phyloP scores from a whole-genome alignment of 92 coral and sea anemone genomes.

The Anthopleura xanthogrammica region DNA sequence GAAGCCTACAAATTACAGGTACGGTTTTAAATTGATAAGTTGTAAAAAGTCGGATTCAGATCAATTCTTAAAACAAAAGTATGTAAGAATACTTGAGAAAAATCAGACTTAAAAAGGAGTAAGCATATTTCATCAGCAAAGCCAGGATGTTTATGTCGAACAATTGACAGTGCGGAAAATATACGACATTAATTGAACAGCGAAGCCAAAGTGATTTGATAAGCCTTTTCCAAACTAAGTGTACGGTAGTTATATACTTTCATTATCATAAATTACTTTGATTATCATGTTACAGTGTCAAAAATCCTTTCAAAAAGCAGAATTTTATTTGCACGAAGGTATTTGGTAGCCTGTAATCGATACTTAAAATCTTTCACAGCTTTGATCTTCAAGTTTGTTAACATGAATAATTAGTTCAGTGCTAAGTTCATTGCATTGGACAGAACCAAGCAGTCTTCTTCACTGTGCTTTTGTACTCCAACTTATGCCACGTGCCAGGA shows the following conservation, averaged over 20 bases:
- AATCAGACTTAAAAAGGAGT: background rate
- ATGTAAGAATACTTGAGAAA: background rate
- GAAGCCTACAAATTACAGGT: conserved; percentile 56
- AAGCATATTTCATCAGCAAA: background rate
- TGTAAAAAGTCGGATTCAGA: background rate
- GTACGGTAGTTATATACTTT: background rate
- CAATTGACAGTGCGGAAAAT: background rate
- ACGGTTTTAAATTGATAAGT: background rate
- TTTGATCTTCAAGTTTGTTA: background rate
- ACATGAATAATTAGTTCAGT: conserved; percentile 1
- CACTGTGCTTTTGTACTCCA: conserved; percentile 30
- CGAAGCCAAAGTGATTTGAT: background rate
- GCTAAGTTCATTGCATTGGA: background rate
- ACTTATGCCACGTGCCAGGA: conserved; percentile 73
- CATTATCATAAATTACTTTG: conserved; percentile 9
- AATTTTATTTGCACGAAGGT: conserved; percentile 19
- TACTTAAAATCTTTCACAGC: conserved; percentile 14
- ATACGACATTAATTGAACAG: background rate
- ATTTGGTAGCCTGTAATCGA: background rate
- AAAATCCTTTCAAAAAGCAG: conserved; percentile 12
- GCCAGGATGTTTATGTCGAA: background rate
- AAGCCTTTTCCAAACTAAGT: background rate
- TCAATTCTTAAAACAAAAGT: background rate
- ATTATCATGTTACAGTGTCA: conserved; percentile 17
- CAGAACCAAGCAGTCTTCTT: conserved; percentile 11